Conservation (phyloP, 2,113 vertebrate species). For the Poecilia latipinna region DNA sequence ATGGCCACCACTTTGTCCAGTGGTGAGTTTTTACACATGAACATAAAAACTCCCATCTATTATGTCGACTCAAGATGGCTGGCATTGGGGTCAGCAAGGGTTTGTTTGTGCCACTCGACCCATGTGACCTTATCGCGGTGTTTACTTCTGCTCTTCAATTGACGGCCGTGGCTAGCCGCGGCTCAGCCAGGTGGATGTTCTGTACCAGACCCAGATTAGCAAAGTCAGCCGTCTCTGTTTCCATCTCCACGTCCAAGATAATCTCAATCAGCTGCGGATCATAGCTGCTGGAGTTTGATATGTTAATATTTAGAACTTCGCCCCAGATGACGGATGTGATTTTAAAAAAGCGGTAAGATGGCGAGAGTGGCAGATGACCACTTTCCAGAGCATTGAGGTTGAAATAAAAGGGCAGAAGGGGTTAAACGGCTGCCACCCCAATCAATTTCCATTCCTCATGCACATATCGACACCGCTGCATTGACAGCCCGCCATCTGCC, state of each 20-base stretch:
- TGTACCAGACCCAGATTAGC: conserved; percentile 70
- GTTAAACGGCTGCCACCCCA: conserved; percentile 43
- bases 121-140: conserved; percentile 45
- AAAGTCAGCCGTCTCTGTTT: conserved; percentile 59
- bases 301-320: background rate
- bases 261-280: conserved; percentile 13
- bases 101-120: conserved; percentile 51
- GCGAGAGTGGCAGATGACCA: conserved; percentile 37
- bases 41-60: background rate
- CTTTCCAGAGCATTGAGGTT: conserved; percentile 7
- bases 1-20: background rate
- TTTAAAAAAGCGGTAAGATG: background rate
- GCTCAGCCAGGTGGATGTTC: conserved; percentile 72
- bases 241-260: conserved; percentile 31
- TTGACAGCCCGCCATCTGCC: conserved; percentile 77
- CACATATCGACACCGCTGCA: background rate
- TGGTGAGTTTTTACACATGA: background rate
- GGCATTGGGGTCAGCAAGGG: conserved; percentile 24
- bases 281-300: background rate
- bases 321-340: background rate
- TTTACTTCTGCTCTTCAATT: conserved; percentile 33
- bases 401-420: background rate
- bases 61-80: background rate
- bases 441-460: conserved; percentile 1
- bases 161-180: conserved; percentile 9